A percentile compares a stretch with the other conserved stretches of the same genome.
Evolutionary conservation across 2,888 invertebrate species (phyloP).

Genomic region (Scaptomyza caliginosa): DNA sequence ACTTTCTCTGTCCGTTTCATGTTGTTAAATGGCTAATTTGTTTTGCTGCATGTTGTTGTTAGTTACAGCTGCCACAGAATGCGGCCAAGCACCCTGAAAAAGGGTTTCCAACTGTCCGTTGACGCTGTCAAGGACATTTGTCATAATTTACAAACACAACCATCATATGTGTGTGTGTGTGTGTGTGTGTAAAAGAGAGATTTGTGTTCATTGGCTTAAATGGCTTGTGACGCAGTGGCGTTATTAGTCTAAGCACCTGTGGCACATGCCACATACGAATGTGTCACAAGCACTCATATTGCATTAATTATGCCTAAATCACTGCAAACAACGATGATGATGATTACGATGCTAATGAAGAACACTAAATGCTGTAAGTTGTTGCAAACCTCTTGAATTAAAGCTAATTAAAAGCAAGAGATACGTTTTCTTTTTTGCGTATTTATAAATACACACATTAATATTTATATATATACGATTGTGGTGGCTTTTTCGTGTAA

Average conservation of each 20-base stretch:
- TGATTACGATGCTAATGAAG: conserved; percentile 4
- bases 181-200: conserved; percentile 37
- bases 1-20: neutral
- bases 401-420: neutral
- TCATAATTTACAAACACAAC: conserved; percentile 74
- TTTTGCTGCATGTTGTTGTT: conserved; percentile 72
- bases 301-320: conserved; percentile 78
- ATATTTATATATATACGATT: conserved; percentile 2
- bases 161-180: conserved; percentile 10
- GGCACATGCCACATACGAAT: conserved; percentile 76
- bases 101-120: conserved; percentile 57
- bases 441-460: conserved; percentile 17
- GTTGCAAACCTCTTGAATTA: neutral
- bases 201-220: conserved; percentile 73
- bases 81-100: conserved; percentile 35
- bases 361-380: too few relatives aligned
- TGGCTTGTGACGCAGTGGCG: conserved; percentile 58
- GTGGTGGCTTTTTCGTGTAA: conserved; percentile 7
- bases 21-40: conserved; percentile 78
- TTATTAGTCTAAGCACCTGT: conserved; percentile 83
- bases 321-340: conserved; percentile 8
- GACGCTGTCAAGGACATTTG: conserved; percentile 77
- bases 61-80: conserved; percentile 75
- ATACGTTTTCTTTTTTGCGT: conserved; percentile 18
- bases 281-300: conserved; percentile 57